Evolutionary conservation across 2,797 vertebrate genomes (phyloP), one percentile per base, ranked within the genome.

Genomic region (Siniperca obscura): DNA sequence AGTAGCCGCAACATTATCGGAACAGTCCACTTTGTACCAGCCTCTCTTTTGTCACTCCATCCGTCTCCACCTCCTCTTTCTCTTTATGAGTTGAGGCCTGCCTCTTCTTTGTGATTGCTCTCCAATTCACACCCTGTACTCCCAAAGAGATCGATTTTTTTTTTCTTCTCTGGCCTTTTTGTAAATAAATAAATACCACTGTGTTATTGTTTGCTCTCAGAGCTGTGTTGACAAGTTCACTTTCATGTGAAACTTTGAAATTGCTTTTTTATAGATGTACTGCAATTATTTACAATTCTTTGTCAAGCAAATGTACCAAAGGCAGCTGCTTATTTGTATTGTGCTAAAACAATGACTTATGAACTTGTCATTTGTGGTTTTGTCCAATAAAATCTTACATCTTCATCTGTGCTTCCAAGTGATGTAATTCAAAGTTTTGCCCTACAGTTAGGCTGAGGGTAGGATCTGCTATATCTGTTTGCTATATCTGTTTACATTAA

Each of bases 11-110:
- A 81, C 88, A 88, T 93, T 91, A 91, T 90, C 66, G 74, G 89
- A 92, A 83, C 73, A 71, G 89, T 92, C 89, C 89, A 90, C 91
- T 90, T 91, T 93, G 84, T 85, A 86, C 82, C 76, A 73, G 84
- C 84, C 61, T 88, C 73, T 62, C 84, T 82, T 93, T 92, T 90
- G 87, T 90, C 85, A 80, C 70, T 90, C 74, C 67, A 52, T 88
- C 81, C 70, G 69, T 82, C 86, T 68, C 77, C 42, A 44, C 80
- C 72, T 81, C 70, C 70, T 75, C 76, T 76, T 65, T 86, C 73
- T 86, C 71, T 86, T 85, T 78, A 74, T 76, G 67, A 85, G 87
- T 86, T 65, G 76, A 85, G 77, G 81, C 72, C 61, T 81, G 83
- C 77, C 71, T 88, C 81, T 78, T 71, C 57, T 91, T 92, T 93